These are phyloP conservation scores for Hemiscyllium ocellatum DNA, from an alignment of 2,113 vertebrate species.

Conservation along the genomic window DNA sequence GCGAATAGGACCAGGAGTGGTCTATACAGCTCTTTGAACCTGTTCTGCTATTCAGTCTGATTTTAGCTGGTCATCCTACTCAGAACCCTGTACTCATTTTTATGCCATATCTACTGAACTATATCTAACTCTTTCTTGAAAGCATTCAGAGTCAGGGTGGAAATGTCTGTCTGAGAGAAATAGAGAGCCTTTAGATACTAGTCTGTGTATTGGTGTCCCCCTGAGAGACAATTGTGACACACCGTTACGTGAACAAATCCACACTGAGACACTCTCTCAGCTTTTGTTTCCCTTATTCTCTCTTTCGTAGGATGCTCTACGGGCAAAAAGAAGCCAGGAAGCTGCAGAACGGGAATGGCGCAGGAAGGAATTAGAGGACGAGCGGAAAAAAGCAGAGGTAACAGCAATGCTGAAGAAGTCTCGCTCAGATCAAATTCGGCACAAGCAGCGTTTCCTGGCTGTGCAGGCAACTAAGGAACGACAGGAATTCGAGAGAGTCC, in stretches of 20 bases:
- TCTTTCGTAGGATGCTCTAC: conserved; percentile 63
- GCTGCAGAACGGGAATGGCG: conserved; percentile 72
- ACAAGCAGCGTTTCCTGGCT: conserved; percentile 64
- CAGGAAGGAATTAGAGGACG: conserved; percentile 61
- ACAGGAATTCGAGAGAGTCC: conserved; percentile 68
- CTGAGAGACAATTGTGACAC: not conserved
- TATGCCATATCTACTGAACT: no score
- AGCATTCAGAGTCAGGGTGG: no score
- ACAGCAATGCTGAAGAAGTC: conserved; percentile 54
- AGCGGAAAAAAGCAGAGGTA: conserved; percentile 47
- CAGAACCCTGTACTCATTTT: no score
- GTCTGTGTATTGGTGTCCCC: no score
- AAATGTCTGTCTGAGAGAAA: no score
- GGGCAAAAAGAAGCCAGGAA: conserved; percentile 75
- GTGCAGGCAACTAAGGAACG: conserved; percentile 67
- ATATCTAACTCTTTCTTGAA: no score
- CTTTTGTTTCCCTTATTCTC: accelerated
- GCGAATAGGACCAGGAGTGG: no score
- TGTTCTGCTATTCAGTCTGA: no score
- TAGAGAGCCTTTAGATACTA: no score
- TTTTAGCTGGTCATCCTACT: no score
- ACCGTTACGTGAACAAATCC: not conserved
- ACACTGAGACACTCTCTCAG: not conserved
- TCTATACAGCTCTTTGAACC: no score
- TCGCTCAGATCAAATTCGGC: conserved; percentile 63